Conservation (phyloP, 2,888 invertebrate species). For the Spatulosminthurus flaviceps region DNA sequence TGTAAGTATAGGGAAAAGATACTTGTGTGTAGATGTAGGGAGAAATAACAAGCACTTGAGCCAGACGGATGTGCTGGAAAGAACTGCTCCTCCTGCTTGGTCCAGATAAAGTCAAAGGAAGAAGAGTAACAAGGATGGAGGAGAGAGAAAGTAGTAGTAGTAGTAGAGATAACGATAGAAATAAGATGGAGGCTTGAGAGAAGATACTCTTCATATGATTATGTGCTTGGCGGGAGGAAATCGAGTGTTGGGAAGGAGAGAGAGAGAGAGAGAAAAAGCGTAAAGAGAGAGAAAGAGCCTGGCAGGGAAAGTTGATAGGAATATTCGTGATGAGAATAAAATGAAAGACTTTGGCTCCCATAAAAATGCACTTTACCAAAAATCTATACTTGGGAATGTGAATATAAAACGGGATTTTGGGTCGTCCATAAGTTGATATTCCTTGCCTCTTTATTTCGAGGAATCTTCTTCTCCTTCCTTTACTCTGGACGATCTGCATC, state of each 20-base stretch:
- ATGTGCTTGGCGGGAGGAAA: neutral
- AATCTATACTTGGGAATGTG: constrained; percentile 37
- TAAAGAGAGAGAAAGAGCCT: constrained; percentile 1
- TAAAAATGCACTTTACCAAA: constrained; percentile 41
- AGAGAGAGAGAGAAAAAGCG: too few relatives aligned
- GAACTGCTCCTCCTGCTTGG: neutral
- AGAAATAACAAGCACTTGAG: neutral
- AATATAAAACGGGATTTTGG: constrained; percentile 26
- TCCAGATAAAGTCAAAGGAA: constrained; percentile 18
- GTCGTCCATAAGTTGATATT: constrained; percentile 9
- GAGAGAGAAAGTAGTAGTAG: neutral
- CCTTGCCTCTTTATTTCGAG: neutral
- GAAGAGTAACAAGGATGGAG: neutral
- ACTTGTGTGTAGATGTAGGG: neutral
- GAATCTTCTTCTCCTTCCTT: neutral
- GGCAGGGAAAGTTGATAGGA: constrained; percentile 20
- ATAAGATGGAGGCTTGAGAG: neutral
- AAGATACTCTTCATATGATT: neutral
- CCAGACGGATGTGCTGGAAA: constrained; percentile 6
- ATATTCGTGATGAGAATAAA: constrained; percentile 43
- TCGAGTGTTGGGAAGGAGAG: neutral
- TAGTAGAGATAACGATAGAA: neutral
- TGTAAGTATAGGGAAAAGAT: neutral
- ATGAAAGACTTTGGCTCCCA: constrained; percentile 33
- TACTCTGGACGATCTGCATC: neutral